Evolutionary conservation across 2,888 invertebrate genomes (phyloP).

Genomic region (Metellina segmentata): DNA sequence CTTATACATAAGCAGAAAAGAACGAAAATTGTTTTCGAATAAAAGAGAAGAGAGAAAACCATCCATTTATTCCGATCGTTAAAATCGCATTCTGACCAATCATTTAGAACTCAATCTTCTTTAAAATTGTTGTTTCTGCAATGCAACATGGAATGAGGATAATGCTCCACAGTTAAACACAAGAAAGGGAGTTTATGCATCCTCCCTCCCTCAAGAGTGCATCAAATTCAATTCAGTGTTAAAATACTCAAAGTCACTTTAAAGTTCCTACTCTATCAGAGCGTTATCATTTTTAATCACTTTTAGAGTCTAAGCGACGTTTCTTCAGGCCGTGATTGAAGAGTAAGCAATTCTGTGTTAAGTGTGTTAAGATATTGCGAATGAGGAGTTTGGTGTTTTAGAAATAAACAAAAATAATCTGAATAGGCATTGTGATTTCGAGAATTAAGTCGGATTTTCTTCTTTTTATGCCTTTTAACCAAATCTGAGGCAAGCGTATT

Average conservation of each 20-base stretch:
- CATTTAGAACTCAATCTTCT: conserved; percentile 43
- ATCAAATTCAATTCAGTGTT: conserved; percentile 20
- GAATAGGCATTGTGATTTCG: no score
- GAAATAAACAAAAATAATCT: no score
- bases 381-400: no score
- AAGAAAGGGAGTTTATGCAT: conserved; percentile 13
- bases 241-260: conserved; percentile 14
- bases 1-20: no score
- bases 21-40: not conserved
- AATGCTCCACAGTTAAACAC: not conserved
- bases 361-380: no score
- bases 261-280: conserved; percentile 4
- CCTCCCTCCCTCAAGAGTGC: not conserved
- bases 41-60: not conserved
- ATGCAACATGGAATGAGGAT: not conserved
- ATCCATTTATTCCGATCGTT: not conserved
- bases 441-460: no score
- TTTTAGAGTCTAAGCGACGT: not conserved
- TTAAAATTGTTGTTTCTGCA: not conserved
- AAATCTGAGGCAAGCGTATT: no score
- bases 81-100: conserved; percentile 26
- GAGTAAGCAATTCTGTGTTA: not conserved
- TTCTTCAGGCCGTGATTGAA: conserved; percentile 9
- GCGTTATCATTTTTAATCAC: conserved; percentile 10
- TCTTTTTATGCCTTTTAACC: no score